Evolutionary conservation across 1,140 invertebrate genomes (phyloP), one percentile per base, ranked within the genome.

Genomic region (Orussus abietinus): DNA sequence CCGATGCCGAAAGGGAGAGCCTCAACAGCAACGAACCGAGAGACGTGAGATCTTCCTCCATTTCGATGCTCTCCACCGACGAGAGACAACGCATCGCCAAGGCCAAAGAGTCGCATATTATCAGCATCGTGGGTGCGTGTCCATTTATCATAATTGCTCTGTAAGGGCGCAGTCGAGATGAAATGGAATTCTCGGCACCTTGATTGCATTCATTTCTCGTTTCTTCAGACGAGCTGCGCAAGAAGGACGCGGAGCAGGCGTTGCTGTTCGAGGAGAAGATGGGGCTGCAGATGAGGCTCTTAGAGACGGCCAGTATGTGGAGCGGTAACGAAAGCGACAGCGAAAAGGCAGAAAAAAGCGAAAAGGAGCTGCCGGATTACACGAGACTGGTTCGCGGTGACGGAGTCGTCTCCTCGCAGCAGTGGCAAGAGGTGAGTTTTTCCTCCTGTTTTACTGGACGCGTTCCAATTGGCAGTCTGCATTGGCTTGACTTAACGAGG

Each of bases 181-280:
- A 20, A 36, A 18, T 13, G 10, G 25, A 35, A 15, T 45, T 20
- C 14, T 41, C 22, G 12, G 34, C 26, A n/a, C 5, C 21, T 52
- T 19, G 10, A 32, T 13, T 39, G 4, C 4, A 17, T 32, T 18
- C 20, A 41, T 21, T 26, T 33, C 12, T 29, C 12, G 31, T 34
- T 43, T 18, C 10, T 35, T 47, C 68, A 80, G 86, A 79, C 51
- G 76, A 84, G 53, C 70, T 96, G 53, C 78, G 89, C 22, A 83
- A 88, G 36, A 94, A 93, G 63, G 92, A 96, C 58, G 77, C 83
- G 17, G 88, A 92, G 54, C 86, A 93, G 51, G 90, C 90, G 4
- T 65, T 84, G 17, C 67, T 92, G 15, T 76, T 94, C 14, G 90
- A 95, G 68, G 89, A 93, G 52, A 95, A 94, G 65, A 87, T 94